Conservation (phyloP, 1,140 invertebrate genomes). For the Bombus vancouverensis region DNA sequence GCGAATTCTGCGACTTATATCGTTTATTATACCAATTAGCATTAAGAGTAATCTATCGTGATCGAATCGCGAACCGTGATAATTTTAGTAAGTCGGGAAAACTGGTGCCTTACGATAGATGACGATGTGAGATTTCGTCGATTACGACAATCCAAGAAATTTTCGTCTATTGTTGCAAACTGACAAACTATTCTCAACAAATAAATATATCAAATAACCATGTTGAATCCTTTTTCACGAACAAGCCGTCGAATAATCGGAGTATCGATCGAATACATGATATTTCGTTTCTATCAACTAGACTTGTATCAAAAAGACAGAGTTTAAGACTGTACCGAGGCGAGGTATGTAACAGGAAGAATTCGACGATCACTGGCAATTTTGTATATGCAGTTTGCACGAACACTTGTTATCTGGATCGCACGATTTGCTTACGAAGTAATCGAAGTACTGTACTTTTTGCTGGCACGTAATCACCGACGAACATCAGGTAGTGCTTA, state of each 20-base stretch:
- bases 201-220: constrained; percentile 9
- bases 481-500: background rate
- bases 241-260: background rate
- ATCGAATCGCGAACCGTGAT: background rate
- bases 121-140: background rate
- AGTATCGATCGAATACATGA: background rate
- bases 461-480: background rate
- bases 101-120: constrained; percentile 14
- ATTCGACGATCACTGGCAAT: too few species aligned
- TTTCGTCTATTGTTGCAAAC: background rate
- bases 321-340: constrained; percentile 3
- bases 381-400: background rate
- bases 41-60: background rate
- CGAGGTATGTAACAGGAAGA: background rate
- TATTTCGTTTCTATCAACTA: background rate
- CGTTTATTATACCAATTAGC: constrained; percentile 1
- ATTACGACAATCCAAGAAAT: background rate
- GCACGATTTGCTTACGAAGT: background rate
- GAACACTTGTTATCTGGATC: constrained; percentile 6
- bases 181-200: background rate
- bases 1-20: background rate
- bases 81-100: background rate
- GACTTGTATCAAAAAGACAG: background rate
- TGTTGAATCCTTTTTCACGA: background rate
- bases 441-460: background rate